Evolutionary conservation across 2,797 vertebrate genomes (phyloP), one percentile per base, ranked within the genome.

Genomic region (Myotis daubentonii): DNA sequence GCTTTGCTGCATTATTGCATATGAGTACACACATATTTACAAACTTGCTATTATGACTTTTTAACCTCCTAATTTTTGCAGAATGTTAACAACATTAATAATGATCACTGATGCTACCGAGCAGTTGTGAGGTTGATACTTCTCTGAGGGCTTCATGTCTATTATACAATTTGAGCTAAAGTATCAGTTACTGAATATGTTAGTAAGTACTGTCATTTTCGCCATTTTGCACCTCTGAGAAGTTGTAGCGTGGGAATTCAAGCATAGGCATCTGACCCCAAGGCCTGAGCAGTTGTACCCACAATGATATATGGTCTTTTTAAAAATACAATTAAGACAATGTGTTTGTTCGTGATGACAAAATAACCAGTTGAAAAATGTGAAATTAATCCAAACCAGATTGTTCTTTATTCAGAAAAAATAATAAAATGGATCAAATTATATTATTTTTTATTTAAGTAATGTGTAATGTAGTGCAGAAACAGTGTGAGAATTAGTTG

Each of bases 401-500:
- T 47, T 75, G 30, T 87, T 93, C 36, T 81, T 93, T 53, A 92
- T 20, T 80, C 66, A 74, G 30, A 71, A 81, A 83, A 70, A 89
- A 38, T 4, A 71, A 70, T 88, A 88, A 51, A 93, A 76, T n/a
- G 38, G 36, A 90, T 55, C 62, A 79, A 70, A 94, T 89, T 76
- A 76, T 25, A 41, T 88, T 91, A 33, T 92, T 95, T 93, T 85
- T 53, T 4, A 89, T 49, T 79, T 89, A 80, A 80, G 60, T 89
- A 33, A 76, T 75, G 79, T 81, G 28, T 30, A 62, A 15, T 93
- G 3, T 78, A 95, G 2, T 47, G 0, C 25, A 94, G 28, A 84
- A 12, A 75, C 13, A 87, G 49, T 78, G 51, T 96, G 82, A 94
- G 89, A 95, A 88, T 92, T 74, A 72, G 8, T 72, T 90, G 38